Conservation (phyloP, 2,113 vertebrate genomes). For the Reinhardtius hippoglossoides region DNA sequence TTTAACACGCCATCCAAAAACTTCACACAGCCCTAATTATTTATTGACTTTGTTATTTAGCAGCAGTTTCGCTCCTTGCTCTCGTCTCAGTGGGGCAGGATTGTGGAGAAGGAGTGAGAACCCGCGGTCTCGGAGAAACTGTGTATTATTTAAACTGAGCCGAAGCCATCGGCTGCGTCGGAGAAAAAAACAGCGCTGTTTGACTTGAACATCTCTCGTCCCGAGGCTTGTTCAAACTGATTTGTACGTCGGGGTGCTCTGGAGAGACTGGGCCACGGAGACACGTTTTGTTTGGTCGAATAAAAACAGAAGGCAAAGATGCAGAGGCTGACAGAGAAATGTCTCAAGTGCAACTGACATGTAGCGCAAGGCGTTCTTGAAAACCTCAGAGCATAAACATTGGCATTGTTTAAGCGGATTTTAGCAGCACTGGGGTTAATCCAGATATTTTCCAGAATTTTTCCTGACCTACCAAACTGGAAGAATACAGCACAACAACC, state of each 20-base stretch:
- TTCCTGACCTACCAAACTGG: no score
- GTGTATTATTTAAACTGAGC: constrained; percentile 59
- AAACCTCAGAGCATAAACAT: no score
- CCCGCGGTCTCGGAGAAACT: constrained; percentile 46
- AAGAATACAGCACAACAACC: no score
- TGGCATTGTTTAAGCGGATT: no score
- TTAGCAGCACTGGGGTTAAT: no score
- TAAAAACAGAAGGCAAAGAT: constrained; percentile 18
- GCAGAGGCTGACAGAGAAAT: background rate
- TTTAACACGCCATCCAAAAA: constrained; percentile 3
- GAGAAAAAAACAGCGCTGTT: constrained; percentile 40
- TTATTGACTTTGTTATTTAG: constrained; percentile 63
- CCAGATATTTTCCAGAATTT: no score
- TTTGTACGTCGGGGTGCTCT: constrained; percentile 47
- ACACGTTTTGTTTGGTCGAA: constrained; percentile 37
- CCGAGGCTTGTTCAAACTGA: constrained; percentile 60
- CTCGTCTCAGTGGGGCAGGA: constrained; percentile 43
- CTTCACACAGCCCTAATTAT: constrained; percentile 36
- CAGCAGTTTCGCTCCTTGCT: constrained; percentile 36
- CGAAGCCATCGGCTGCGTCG: constrained; percentile 46
- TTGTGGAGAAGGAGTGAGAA: constrained; percentile 49
- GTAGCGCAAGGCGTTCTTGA: no score
- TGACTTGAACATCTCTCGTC: constrained; percentile 62
- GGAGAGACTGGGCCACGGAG: constrained; percentile 36
- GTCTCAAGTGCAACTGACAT: no score